phyloP scores from a whole-genome alignment of 35 echinoderm and acorn worm genomes.

The Lytechinus pictus region DNA sequence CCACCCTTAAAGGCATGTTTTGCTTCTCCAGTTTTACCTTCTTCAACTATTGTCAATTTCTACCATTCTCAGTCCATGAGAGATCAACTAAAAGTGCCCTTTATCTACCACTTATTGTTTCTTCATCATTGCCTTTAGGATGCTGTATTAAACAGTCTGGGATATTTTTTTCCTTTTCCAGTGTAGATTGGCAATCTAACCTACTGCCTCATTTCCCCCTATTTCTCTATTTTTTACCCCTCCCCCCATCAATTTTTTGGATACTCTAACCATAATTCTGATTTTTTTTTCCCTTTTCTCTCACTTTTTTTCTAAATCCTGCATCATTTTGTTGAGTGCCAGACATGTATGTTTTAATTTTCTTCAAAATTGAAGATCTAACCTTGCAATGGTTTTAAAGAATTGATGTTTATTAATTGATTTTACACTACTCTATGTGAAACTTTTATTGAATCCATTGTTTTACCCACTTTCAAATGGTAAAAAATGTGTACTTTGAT shows the following conservation, averaged over 20 bases:
- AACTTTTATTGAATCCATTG: not conserved
- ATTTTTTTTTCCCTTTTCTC: not conserved
- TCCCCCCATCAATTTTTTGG: too few species aligned
- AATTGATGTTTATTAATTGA: not conserved
- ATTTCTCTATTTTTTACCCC: not conserved
- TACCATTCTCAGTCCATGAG: not conserved
- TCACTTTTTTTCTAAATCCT: not conserved
- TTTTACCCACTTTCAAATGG: not conserved
- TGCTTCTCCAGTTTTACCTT: not conserved
- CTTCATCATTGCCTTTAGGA: not conserved
- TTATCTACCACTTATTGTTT: not conserved
- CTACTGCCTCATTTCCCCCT: not conserved
- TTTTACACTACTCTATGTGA: not conserved
- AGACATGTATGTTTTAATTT: not conserved
- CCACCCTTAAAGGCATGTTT: constrained; percentile 25
- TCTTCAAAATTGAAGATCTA: not conserved
- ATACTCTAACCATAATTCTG: not conserved
- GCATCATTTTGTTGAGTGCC: not conserved
- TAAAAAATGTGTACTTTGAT: not conserved
- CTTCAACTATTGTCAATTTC: not conserved
- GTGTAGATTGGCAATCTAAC: not conserved
- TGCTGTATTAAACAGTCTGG: not conserved
- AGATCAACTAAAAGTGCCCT: not conserved
- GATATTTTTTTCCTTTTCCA: not conserved
- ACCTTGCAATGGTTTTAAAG: not conserved